A percentile compares a stretch with the other conserved stretches of the same genome.
Evolutionary conservation across 2,113 vertebrate species (phyloP).

Genomic region (Epinephelus moara): DNA sequence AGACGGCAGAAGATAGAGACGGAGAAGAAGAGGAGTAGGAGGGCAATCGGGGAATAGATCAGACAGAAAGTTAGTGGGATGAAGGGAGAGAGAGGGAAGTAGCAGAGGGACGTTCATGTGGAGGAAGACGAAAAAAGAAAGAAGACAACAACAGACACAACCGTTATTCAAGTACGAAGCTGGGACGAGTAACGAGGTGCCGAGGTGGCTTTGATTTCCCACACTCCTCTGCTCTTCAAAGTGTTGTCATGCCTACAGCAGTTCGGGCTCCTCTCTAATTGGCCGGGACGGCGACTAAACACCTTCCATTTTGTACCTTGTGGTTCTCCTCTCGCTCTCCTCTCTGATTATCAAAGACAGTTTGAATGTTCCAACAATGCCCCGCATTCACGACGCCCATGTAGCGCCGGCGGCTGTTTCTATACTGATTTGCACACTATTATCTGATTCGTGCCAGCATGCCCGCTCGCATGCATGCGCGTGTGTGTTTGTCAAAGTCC

Average conservation of each 20-base stretch:
- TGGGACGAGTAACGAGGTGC: slow-evolving; percentile 40
- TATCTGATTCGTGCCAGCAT: slow-evolving; percentile 28
- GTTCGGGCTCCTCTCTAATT: slow-evolving; percentile 54
- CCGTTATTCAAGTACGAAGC: slow-evolving; percentile 38
- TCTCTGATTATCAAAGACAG: slow-evolving; percentile 55
- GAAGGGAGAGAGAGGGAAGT: slow-evolving; percentile 22
- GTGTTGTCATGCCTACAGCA: slow-evolving; percentile 65
- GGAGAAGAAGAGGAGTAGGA: background rate
- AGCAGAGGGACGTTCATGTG: slow-evolving; percentile 19
- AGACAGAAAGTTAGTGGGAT: slow-evolving; percentile 48
- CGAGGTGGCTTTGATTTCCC: slow-evolving; percentile 67
- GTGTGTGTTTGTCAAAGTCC: slow-evolving; percentile 1
- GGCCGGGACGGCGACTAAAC: slow-evolving; percentile 52
- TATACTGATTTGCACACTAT: slow-evolving; percentile 59
- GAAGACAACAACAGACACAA: slow-evolving; percentile 39
- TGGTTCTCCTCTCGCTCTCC: slow-evolving; percentile 22
- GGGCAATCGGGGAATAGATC: slow-evolving; percentile 40
- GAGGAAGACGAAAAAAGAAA: slow-evolving; percentile 39
- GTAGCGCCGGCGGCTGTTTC: slow-evolving; percentile 40
- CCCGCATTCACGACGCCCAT: slow-evolving; percentile 44
- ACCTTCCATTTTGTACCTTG: slow-evolving; percentile 53
- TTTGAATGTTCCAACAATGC: slow-evolving; percentile 62
- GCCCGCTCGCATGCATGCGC: background rate
- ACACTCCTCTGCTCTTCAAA: slow-evolving; percentile 66
- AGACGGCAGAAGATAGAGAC: slow-evolving; percentile 21